These are phyloP conservation scores for Elymnias hypermnestra DNA, from an alignment of 1,140 invertebrate genomes.

Conservation along the genomic window DNA sequence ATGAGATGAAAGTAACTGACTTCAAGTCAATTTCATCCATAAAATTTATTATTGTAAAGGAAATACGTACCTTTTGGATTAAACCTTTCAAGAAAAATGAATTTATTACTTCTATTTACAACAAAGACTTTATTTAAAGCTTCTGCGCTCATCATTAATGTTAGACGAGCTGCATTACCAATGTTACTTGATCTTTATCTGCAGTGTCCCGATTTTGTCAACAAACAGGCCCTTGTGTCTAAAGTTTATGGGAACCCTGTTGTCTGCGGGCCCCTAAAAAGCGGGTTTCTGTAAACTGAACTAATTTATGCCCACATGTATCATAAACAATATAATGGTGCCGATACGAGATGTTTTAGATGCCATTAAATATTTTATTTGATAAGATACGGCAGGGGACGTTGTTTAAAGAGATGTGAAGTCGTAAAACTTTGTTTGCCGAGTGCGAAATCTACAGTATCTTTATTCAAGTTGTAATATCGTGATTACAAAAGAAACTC, in stretches of 20 bases:
- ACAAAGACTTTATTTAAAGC: too few species aligned
- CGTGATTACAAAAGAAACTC: slow-evolving; percentile 6
- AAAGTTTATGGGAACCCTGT: background rate
- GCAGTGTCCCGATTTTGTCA: too few species aligned
- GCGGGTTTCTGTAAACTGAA: slow-evolving; percentile 58
- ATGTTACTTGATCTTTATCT: too few species aligned
- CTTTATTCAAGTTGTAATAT: slow-evolving; percentile 16
- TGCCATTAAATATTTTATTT: slow-evolving; percentile 53
- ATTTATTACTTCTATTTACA: too few species aligned
- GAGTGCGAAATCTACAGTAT: slow-evolving; percentile 23
- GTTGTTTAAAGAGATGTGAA: slow-evolving; percentile 45
- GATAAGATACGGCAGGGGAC: slow-evolving; percentile 27
- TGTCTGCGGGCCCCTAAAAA: slow-evolving; percentile 59
- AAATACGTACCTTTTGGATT: too few species aligned
- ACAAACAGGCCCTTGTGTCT: too few species aligned
- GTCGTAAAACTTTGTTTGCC: slow-evolving; percentile 36
- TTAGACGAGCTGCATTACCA: too few species aligned
- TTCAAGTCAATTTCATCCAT: too few species aligned
- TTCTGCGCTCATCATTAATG: too few species aligned
- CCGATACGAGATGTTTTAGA: slow-evolving; percentile 53
- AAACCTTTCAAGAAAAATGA: too few species aligned
- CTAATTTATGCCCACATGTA: slow-evolving; percentile 68
- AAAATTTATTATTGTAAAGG: too few species aligned
- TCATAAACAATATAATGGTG: slow-evolving; percentile 63
- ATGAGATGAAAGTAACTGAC: too few species aligned